Evolutionary conservation across 2,113 vertebrate species (phyloP).

Genomic region (Pitta sordida): DNA sequence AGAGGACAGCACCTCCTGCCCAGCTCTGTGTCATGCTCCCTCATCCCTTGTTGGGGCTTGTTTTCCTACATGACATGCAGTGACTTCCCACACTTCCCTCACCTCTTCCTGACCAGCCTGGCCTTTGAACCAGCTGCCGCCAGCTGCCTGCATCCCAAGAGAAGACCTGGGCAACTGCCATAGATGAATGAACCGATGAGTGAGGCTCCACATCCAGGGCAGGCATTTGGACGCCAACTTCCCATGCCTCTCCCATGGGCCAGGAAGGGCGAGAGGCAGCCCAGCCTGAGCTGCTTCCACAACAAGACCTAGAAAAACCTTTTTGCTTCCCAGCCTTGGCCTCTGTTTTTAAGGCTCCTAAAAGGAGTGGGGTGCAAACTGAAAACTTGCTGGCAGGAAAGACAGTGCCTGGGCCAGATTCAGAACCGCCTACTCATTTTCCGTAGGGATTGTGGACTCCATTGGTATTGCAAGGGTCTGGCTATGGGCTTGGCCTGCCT

Average conservation of each 20-base stretch:
- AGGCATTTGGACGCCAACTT: background rate
- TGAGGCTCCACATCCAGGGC: conserved; percentile 2
- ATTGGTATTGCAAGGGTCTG: background rate
- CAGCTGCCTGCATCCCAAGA: conserved; percentile 16
- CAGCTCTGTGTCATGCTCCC: background rate
- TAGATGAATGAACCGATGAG: background rate
- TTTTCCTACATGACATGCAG: conserved; percentile 35
- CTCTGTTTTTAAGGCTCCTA: conserved; percentile 40
- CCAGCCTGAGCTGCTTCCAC: background rate
- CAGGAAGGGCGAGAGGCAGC: background rate
- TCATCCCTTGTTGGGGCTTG: background rate
- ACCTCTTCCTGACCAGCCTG: conserved; percentile 35
- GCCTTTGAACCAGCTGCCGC: conserved; percentile 22
- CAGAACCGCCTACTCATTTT: conserved; percentile 33
- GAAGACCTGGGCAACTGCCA: background rate
- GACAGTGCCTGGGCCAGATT: fast-evolving
- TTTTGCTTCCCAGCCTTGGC: background rate
- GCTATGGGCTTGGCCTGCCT: background rate
- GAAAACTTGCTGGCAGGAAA: background rate
- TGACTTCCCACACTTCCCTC: conserved; percentile 34
- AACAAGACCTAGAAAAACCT: background rate
- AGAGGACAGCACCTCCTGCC: background rate
- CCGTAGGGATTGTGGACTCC: background rate
- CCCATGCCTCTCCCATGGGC: background rate
- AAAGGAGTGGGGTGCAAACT: background rate